Evolutionary conservation across 2,888 invertebrate genomes (phyloP).

Genomic region (Limnephilus rhombicus): DNA sequence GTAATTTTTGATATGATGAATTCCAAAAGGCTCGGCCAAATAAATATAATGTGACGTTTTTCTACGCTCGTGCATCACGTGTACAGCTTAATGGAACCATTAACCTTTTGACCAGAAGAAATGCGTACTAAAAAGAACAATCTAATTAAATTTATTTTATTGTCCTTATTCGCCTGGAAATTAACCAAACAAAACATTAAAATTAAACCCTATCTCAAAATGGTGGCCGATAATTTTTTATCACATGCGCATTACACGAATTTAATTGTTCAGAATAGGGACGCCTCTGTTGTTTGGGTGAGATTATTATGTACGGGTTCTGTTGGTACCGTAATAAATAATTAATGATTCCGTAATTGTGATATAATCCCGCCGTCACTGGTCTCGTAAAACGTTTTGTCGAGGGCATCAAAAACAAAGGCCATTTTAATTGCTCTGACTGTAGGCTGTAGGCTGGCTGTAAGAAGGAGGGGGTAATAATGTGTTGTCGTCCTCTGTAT

Average conservation of each 20-base stretch:
- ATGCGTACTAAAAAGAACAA: neutral
- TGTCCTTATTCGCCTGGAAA: neutral
- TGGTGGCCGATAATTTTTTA: neutral
- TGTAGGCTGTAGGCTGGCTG: constrained; percentile 18
- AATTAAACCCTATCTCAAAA: neutral
- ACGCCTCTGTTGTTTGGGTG: neutral
- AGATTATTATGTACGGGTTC: neutral
- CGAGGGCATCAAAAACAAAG: constrained; percentile 61
- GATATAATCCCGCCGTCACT: constrained; percentile 41
- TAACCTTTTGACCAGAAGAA: neutral
- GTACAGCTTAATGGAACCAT: neutral
- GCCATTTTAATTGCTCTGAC: constrained; percentile 61
- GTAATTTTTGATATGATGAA: neutral
- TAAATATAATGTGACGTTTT: neutral
- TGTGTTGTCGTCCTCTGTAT: neutral
- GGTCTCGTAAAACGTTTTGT: constrained; percentile 58
- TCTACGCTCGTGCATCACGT: neutral
- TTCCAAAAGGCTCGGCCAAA: neutral
- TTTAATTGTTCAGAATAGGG: neutral
- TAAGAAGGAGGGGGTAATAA: constrained; percentile 18
- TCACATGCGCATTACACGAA: neutral
- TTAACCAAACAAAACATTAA: neutral
- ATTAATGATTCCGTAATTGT: constrained; percentile 39
- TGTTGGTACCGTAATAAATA: constrained; percentile 20
- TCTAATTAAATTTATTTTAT: neutral